These are phyloP conservation scores for Halcyon senegalensis DNA, from an alignment of 2,113 vertebrate genomes.

Conservation along the genomic window DNA sequence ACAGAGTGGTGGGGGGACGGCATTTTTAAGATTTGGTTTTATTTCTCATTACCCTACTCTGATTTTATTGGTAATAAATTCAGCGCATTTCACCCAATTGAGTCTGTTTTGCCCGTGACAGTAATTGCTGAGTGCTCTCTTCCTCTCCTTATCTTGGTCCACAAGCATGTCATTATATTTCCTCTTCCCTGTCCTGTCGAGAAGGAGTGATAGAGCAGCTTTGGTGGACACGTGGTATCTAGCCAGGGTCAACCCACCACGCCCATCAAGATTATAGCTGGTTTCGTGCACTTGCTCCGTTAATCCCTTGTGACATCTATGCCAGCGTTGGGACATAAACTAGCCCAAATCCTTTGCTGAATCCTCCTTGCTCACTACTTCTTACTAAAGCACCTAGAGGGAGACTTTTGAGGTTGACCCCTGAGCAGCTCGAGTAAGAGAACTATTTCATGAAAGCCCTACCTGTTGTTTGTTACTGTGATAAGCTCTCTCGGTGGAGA, in stretches of 20 bases:
- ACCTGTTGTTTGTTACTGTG: slow-evolving; percentile 53
- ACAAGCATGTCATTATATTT: background rate
- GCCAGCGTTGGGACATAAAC: background rate
- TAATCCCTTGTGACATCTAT: background rate
- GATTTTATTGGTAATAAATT: background rate
- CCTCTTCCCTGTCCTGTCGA: background rate
- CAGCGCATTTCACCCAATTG: background rate
- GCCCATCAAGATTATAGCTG: background rate
- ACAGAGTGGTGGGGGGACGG: background rate
- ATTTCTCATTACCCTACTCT: background rate
- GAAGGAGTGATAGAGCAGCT: background rate
- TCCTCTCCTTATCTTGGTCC: background rate
- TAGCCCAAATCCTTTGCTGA: background rate
- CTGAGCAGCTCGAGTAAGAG: background rate
- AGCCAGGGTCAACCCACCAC: background rate
- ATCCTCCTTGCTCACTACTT: background rate
- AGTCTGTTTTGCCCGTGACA: background rate
- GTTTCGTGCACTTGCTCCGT: background rate
- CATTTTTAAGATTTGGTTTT: background rate
- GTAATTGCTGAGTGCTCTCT: background rate
- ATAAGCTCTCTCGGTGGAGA: slow-evolving; percentile 40
- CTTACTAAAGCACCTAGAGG: background rate
- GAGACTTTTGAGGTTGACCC: slow-evolving; percentile 19
- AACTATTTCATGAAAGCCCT: background rate
- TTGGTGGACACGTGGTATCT: background rate